These are phyloP conservation scores for Elysia crispata DNA, from an alignment of 2,888 invertebrate genomes.

Conservation along the genomic window DNA sequence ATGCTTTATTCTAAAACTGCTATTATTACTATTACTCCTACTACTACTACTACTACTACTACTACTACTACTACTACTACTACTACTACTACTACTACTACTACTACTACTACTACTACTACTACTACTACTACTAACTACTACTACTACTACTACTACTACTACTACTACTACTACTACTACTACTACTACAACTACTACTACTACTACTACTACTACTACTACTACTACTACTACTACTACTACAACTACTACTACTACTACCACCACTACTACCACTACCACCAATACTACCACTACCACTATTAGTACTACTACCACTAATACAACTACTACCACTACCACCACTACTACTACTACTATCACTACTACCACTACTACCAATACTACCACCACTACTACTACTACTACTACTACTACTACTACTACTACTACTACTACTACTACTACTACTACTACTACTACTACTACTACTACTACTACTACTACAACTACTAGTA, in stretches of 20 bases:
- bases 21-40: no score
- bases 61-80: slow-evolving; percentile 34
- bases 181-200: slow-evolving; percentile 7
- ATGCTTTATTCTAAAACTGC: not conserved
- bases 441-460: slow-evolving; percentile 9
- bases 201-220: slow-evolving; percentile 23
- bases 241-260: slow-evolving; percentile 16
- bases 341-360: not conserved
- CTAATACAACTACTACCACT: no score
- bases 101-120: no score
- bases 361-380: no score
- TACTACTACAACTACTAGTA: no score
- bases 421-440: slow-evolving; percentile 9
- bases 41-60: slow-evolving; percentile 34
- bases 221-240: slow-evolving; percentile 12
- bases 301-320: no score
- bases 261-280: no score
- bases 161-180: slow-evolving; percentile 14
- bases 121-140: no score
- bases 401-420: no score
- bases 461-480: slow-evolving; percentile 9
- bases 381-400: no score
- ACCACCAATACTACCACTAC: no score
- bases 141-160: slow-evolving; percentile 23
- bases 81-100: slow-evolving; percentile 34